Evolutionary conservation across 1,140 invertebrate genomes (phyloP), one percentile per base, ranked within the genome.

Genomic region (Andricus grossulariae): DNA sequence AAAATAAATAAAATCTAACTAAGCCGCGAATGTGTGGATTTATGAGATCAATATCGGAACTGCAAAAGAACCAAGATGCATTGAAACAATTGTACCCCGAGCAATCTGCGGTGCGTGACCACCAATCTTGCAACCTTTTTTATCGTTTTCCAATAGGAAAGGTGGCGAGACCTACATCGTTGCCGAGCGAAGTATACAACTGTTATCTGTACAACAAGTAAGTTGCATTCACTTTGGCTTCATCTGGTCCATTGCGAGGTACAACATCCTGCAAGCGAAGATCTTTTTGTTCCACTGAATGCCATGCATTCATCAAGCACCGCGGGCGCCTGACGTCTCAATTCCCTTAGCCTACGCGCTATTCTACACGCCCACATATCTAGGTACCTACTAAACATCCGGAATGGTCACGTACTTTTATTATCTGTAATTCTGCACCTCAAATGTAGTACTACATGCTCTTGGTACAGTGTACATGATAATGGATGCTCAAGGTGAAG

Each of bases 311-410:
- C 88, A 91, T 92, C 90, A 91, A 88, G 88, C 90, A 83, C 90
- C 85, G 80, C 90, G 84, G 90, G 90, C 89, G 90, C 89, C 83
- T 87, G 90, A 92, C 90, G 86, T 92, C 90, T 92, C 89, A 92
- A 92, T 92, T 87, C 88, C 83, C 85, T 82, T 81, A 83, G 82
- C 81, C 81, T 82, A 84, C 83, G 83, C 83, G 77, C 79, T 82
- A 82, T 82, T 84, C 81, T 79, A 79, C 79, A 84, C 83, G 80
- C 81, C 79, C 83, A 82, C 83, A 80, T 82, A 79, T 82, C 80
- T 82, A 80, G 82, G 79, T 84, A 82, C 74, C 73, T 76, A 76
- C 79, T 82, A 82, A 84, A 84, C 71, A 80, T 84, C 76, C 75
- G 75, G 83, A 82, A 84, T 84, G 73, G 79, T 82, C 79, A 80